Evolutionary conservation across 2,888 invertebrate species (phyloP).

Genomic region (Apomyelois bistriatella): DNA sequence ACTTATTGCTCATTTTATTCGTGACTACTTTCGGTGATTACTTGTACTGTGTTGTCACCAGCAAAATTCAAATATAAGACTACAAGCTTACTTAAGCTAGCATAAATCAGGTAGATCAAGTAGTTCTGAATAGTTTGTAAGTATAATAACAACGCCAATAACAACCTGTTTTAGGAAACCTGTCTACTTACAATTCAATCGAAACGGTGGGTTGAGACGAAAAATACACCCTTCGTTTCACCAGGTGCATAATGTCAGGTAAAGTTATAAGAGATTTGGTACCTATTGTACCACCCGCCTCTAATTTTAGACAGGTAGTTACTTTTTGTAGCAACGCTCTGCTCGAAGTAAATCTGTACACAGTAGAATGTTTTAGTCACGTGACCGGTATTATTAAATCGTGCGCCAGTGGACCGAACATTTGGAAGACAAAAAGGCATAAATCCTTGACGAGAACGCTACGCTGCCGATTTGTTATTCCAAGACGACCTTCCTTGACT

Average conservation of each 20-base stretch:
- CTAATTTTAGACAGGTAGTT: constrained; percentile 23
- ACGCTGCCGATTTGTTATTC: constrained; percentile 51
- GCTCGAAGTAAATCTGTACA: not conserved
- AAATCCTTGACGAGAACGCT: constrained; percentile 29
- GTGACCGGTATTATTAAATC: constrained; percentile 36
- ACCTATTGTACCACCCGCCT: not conserved
- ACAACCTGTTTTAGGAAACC: constrained; percentile 51
- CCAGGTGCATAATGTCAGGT: constrained; percentile 49
- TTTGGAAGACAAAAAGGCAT: constrained; percentile 31
- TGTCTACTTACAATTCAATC: constrained; percentile 48
- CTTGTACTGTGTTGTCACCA: too few relatives aligned
- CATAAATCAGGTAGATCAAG: too few relatives aligned
- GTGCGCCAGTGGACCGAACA: constrained; percentile 29
- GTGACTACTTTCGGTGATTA: too few relatives aligned
- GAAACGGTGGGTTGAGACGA: constrained; percentile 34
- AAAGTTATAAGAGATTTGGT: constrained; percentile 14
- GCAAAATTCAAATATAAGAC: too few relatives aligned
- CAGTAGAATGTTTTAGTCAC: constrained; percentile 24
- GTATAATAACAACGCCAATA: constrained; percentile 15
- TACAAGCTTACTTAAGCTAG: too few relatives aligned
- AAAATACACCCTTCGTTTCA: constrained; percentile 35
- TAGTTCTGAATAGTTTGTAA: not conserved
- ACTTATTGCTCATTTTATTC: too few relatives aligned
- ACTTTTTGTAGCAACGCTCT: not conserved
- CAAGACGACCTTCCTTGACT: constrained; percentile 63